phyloP scores from a whole-genome alignment of 2,888 invertebrate genomes.

The Tenthredo distinguenda region DNA sequence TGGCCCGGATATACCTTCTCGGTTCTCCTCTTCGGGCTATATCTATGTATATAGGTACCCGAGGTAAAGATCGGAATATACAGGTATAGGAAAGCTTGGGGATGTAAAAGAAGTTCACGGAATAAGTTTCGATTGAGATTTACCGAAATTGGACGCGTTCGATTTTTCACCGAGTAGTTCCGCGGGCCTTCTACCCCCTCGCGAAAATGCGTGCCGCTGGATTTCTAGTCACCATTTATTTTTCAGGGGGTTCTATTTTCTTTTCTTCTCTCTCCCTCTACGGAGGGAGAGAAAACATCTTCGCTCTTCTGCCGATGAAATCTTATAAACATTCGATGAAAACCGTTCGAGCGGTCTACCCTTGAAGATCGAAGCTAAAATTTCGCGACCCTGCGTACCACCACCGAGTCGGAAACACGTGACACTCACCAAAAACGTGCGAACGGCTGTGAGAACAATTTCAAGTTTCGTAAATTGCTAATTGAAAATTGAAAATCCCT shows the following conservation, averaged over 20 bases:
- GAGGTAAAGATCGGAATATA: not conserved
- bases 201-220: conserved; percentile 9
- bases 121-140: conserved; percentile 53
- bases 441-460: not conserved
- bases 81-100: not conserved
- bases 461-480: conserved; percentile 3
- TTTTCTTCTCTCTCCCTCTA: not conserved
- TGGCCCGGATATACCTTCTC: not conserved
- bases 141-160: conserved; percentile 52
- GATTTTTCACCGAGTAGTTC: conserved; percentile 50
- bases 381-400: not conserved
- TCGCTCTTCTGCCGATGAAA: not conserved
- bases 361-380: not conserved
- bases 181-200: not conserved
- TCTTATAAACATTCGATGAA: not conserved
- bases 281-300: not conserved
- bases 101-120: conserved; percentile 21
- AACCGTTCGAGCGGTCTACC: not conserved
- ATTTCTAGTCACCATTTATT: conserved; percentile 19
- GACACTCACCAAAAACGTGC: not conserved
- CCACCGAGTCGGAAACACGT: not conserved
- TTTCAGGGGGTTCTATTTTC: not conserved
- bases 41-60: not conserved
- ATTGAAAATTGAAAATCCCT: not conserved
- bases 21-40: not conserved